These are phyloP conservation scores for Calycopis cecrops DNA, from an alignment of 1,140 invertebrate genomes.

Conservation along the genomic window DNA sequence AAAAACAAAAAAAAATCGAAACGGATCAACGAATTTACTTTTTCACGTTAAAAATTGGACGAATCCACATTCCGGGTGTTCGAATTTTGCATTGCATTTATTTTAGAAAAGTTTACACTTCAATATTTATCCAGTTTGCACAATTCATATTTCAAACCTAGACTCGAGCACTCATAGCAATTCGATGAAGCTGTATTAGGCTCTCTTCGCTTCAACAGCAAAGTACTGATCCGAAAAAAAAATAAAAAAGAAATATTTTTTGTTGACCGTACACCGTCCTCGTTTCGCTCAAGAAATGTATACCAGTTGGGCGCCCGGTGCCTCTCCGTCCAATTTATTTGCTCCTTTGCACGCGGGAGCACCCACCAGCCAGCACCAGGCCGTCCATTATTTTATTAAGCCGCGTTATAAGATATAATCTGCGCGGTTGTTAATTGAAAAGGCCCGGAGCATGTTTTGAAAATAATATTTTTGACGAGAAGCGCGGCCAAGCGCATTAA, in stretches of 20 bases:
- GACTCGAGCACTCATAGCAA: too few species aligned
- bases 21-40: too few species aligned
- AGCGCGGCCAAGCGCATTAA: too few species aligned
- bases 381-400: constrained; percentile 9
- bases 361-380: background rate
- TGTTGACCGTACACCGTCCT: constrained; percentile 3
- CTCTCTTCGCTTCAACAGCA: too few species aligned
- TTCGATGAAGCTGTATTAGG: too few species aligned
- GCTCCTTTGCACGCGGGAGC: constrained; percentile 3
- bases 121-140: constrained; percentile 1
- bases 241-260: background rate
- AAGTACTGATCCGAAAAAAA: too few species aligned
- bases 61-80: too few species aligned
- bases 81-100: too few species aligned
- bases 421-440: constrained; percentile 6
- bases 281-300: constrained; percentile 5
- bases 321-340: constrained; percentile 6
- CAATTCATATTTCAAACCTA: constrained; percentile 7
- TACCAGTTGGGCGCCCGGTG: background rate
- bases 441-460: constrained; percentile 1
- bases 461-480: background rate
- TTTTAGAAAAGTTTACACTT: background rate
- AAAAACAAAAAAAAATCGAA: too few species aligned
- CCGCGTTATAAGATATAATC: background rate
- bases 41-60: too few species aligned